phyloP scores from a whole-genome alignment of 2,113 vertebrate genomes.

The Gnathonemus echidnorhynchus region DNA sequence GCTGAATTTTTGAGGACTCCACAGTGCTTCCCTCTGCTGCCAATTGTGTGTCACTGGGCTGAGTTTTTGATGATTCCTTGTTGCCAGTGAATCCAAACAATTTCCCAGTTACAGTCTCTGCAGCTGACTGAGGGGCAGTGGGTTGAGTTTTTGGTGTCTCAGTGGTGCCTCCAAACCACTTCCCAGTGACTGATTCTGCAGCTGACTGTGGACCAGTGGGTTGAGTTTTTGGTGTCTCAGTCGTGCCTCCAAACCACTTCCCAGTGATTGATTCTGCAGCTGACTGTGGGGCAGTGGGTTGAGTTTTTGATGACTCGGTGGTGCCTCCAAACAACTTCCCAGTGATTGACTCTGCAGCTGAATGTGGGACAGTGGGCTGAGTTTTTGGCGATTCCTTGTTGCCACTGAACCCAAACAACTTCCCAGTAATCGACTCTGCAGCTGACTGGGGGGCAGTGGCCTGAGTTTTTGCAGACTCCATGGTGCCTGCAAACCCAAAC shows the following conservation, averaged over 20 bases:
- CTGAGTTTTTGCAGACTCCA: neutral
- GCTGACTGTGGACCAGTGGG: neutral
- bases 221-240: neutral
- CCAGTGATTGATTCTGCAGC: too few species aligned
- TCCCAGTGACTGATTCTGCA: too few species aligned
- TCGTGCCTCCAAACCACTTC: neutral
- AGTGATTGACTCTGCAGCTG: neutral
- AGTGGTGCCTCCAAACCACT: neutral
- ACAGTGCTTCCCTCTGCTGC: neutral
- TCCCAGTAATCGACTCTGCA: neutral
- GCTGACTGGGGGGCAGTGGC: neutral
- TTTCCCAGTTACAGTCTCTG: conserved; percentile 65
- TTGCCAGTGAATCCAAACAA: neutral
- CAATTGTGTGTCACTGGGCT: neutral
- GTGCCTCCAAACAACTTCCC: neutral
- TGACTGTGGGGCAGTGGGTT: too few species aligned
- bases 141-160: neutral
- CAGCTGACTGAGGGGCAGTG: neutral
- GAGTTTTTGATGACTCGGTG: neutral
- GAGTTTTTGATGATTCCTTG: neutral
- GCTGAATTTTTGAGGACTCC: neutral
- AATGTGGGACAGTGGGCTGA: neutral
- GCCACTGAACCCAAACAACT: neutral
- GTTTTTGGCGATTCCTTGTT: neutral
- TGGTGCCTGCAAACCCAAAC: neutral